These are phyloP conservation scores for Sciurus vulgaris DNA, from an alignment of 2,797 vertebrate genomes.

Conservation along the genomic window DNA sequence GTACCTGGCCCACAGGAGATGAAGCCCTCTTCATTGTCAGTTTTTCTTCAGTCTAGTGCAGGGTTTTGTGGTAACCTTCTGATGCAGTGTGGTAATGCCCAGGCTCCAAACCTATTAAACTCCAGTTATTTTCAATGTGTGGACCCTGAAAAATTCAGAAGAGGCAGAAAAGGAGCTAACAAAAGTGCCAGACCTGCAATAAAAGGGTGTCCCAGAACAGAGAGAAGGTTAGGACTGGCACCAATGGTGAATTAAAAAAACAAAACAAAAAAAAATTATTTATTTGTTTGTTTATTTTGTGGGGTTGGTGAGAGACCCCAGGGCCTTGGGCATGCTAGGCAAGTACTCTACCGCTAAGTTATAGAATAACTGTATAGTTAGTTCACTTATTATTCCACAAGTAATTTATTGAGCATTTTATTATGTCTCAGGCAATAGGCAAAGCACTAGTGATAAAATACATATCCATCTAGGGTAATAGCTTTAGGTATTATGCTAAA, in stretches of 20 bases:
- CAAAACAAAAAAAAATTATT: not conserved
- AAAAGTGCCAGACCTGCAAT: not conserved
- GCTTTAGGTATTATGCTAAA: not conserved
- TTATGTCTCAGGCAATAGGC: not conserved
- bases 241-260: not conserved
- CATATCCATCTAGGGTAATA: not conserved
- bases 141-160: not conserved
- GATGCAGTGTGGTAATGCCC: not conserved
- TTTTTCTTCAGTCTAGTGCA: not conserved
- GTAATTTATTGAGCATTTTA: not conserved
- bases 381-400: not conserved
- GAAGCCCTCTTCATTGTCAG: not conserved
- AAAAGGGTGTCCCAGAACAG: not conserved
- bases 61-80: not conserved
- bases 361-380: not conserved
- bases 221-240: not conserved
- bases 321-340: no score
- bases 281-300: no score
- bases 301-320: no score
- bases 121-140: not conserved
- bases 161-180: not conserved
- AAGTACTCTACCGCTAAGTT: no score
- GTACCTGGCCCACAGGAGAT: not conserved
- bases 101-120: not conserved
- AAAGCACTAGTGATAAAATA: not conserved